These are phyloP conservation scores for Cuniculus paca DNA, from an alignment of 2,797 vertebrate genomes.

Conservation along the genomic window DNA sequence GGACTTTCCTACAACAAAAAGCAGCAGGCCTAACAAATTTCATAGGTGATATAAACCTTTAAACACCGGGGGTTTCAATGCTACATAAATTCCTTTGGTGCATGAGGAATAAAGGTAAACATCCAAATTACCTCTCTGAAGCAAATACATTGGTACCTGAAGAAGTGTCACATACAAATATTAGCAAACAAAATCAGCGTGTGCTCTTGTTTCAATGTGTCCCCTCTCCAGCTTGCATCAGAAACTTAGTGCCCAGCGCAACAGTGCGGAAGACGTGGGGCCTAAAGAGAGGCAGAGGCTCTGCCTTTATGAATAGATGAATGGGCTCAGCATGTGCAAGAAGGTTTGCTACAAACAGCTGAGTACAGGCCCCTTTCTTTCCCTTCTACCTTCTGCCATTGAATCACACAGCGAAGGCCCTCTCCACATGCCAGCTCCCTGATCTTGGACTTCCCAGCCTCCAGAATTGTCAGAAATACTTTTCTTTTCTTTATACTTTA, in stretches of 20 bases:
- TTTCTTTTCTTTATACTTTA: not conserved
- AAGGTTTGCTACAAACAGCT: not conserved
- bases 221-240: not conserved
- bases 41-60: not conserved
- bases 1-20: not conserved
- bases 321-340: not conserved
- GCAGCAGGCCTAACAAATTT: not conserved
- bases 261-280: not conserved
- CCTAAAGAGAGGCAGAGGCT: not conserved
- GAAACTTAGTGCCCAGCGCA: not conserved
- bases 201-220: not conserved
- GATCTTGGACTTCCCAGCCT: not conserved
- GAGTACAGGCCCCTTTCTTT: not conserved
- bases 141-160: constrained; percentile 39
- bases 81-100: not conserved
- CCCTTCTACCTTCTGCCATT: not conserved
- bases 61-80: not conserved
- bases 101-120: constrained; percentile 42
- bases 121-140: constrained; percentile 62
- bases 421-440: not conserved
- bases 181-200: not conserved
- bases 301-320: not conserved
- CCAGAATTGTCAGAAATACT: not conserved
- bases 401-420: not conserved
- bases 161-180: constrained; percentile 21